These are phyloP conservation scores for Mastomys natalensis DNA, from an alignment of 2,113 vertebrate genomes.

Conservation along the genomic window DNA sequence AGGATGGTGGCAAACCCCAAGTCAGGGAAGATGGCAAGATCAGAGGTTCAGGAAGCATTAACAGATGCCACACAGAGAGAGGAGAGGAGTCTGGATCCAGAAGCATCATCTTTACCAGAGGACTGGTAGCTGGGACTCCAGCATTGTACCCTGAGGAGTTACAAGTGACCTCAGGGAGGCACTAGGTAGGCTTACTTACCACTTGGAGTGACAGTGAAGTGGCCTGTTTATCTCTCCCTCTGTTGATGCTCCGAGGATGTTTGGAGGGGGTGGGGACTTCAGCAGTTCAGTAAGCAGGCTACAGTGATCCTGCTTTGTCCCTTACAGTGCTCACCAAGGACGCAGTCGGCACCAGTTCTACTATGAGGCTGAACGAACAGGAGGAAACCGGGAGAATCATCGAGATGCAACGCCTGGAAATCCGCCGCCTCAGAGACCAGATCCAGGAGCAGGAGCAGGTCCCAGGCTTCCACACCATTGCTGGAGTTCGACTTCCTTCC, in stretches of 20 bases:
- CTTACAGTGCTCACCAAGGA: conserved; percentile 76
- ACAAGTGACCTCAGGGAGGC: not conserved
- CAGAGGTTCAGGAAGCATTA: not conserved
- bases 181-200: not conserved
- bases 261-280: not conserved
- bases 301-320: conserved; percentile 56
- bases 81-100: not conserved
- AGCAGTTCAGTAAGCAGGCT: not conserved
- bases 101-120: not conserved
- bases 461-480: conserved; percentile 64
- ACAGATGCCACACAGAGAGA: not conserved
- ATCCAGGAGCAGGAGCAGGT: conserved; percentile 82
- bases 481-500: conserved; percentile 78
- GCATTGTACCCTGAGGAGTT: not conserved
- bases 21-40: not conserved
- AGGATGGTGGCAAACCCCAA: not conserved
- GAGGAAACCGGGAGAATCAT: conserved; percentile 89
- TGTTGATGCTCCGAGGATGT: not conserved
- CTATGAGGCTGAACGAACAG: conserved; percentile 85
- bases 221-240: not conserved
- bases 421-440: conserved; percentile 87
- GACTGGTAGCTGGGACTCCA: not conserved
- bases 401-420: conserved; percentile 90
- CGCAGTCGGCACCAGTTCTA: not conserved
- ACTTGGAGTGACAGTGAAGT: no score